Base-by-base conservation (phyloP, 2,797 vertebrate species). In the Balearica regulorum region DNA sequence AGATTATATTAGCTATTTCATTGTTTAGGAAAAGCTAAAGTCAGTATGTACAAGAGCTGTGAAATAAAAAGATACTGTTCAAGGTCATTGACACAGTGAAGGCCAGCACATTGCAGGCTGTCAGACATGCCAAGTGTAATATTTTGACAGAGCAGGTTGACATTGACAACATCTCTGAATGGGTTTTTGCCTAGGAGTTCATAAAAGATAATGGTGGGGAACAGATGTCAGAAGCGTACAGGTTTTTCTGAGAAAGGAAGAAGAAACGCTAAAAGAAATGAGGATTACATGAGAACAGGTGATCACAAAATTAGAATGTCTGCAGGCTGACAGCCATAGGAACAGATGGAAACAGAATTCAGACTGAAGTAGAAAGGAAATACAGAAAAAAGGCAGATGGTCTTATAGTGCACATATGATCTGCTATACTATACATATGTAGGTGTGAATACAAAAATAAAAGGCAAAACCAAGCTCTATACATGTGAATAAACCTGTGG, bases 291-390 rank as follows among this genome's bases (percentile, higher is more conserved):
- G 39, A 92, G 88, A 93, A 92, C 80, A 96, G 94, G 91, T 96
- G 93, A 97, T 95, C 78, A 73, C 15, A 53, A 87, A 95, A 87
- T 87, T 77, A 93, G 71, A 89, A 87, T 83, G 83, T 94, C 83
- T 96, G 68, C 93, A 90, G 94, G 88, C 90, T 96, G 94, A 82
- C 83, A 94, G 88, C 62, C 62, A 58, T 22, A 87, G 48, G 70
- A 93, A 90, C 93, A 95, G 94, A 95, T 93, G 90, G 93, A 88
- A 93, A 64, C 33, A 68, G 77, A 86, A 69, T 71, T 96, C 70
- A 92, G 37, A 20, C 41, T 82, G 55, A 87, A 89, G 73, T 39
- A 68, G 81, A 87, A 92, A 92, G 83, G 83, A 91, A 95, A 95
- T 86, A 87, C 37, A 68, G 68, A 41, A 90, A 88, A 95, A 85